Conservation (phyloP, 2,888 invertebrate genomes). For the Dynastes tityus region DNA sequence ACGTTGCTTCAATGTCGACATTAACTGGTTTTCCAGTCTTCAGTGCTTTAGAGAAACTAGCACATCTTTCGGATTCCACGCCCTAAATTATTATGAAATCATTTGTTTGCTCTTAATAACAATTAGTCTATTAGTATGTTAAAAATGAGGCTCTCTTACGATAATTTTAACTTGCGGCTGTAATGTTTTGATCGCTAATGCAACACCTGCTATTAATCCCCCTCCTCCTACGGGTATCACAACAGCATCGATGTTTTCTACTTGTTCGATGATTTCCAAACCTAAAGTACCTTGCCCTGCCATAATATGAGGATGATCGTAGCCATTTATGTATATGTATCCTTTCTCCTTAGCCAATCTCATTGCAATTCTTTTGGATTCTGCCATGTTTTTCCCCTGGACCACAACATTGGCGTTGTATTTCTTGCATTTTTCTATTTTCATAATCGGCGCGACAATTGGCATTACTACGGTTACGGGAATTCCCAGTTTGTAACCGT, state of each 20-base stretch:
- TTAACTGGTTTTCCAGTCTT: constrained; percentile 73
- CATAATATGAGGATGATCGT: constrained; percentile 96
- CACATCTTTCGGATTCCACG: constrained; percentile 93
- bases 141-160: constrained; percentile 73
- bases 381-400: constrained; percentile 87
- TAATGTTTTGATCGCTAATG: constrained; percentile 90
- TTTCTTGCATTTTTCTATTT: constrained; percentile 89
- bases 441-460: constrained; percentile 95
- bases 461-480: constrained; percentile 94
- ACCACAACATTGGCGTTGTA: constrained; percentile 90
- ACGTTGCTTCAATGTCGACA: constrained; percentile 73
- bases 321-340: constrained; percentile 91
- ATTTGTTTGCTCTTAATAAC: neutral
- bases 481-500: constrained; percentile 76
- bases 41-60: constrained; percentile 83
- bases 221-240: constrained; percentile 96
- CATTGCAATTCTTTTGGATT: constrained; percentile 88
- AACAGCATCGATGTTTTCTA: constrained; percentile 89
- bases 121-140: constrained; percentile 11
- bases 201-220: constrained; percentile 92
- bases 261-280: constrained; percentile 93
- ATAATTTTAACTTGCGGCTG: constrained; percentile 88
- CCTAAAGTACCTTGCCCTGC: constrained; percentile 97
- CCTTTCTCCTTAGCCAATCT: constrained; percentile 80
- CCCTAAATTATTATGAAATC: constrained; percentile 72